A percentile compares a stretch with the other conserved stretches of the same genome.
phyloP scores from a whole-genome alignment of 2,888 invertebrate genomes.

The Antheraea assamensis region DNA sequence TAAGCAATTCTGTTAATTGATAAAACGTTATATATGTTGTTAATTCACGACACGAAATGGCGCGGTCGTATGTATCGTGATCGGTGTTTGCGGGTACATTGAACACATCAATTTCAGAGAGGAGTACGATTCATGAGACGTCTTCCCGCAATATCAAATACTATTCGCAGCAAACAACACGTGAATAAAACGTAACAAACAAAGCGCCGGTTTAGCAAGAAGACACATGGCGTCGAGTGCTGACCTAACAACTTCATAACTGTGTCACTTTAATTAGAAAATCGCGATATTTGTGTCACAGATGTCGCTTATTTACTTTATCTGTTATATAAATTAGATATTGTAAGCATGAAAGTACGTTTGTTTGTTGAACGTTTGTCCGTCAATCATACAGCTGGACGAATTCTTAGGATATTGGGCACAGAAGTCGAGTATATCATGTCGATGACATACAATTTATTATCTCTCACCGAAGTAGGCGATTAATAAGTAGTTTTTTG shows the following conservation, averaged over 20 bases:
- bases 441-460: no score
- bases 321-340: not conserved
- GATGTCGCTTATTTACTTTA: not conserved
- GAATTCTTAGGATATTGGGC: no score
- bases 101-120: not conserved
- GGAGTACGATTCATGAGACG: not conserved
- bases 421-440: no score
- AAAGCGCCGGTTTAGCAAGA: not conserved
- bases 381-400: no score
- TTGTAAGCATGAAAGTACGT: no score
- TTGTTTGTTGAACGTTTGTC: no score
- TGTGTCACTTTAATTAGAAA: not conserved
- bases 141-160: not conserved
- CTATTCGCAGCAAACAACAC: not conserved
- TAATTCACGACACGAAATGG: no score
- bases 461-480: no score
- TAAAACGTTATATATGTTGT: no score
- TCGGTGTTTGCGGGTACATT: not conserved
- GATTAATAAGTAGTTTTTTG: no score
- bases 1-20: no score
- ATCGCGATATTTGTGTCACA: not conserved
- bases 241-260: not conserved
- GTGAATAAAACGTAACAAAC: not conserved
- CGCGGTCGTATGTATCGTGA: not conserved
- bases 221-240: not conserved